Percentiles rank a stretch among this genome's conserved stretches.
phyloP scores from a whole-genome alignment of 2,888 invertebrate genomes.

The Acleris sparsana region DNA sequence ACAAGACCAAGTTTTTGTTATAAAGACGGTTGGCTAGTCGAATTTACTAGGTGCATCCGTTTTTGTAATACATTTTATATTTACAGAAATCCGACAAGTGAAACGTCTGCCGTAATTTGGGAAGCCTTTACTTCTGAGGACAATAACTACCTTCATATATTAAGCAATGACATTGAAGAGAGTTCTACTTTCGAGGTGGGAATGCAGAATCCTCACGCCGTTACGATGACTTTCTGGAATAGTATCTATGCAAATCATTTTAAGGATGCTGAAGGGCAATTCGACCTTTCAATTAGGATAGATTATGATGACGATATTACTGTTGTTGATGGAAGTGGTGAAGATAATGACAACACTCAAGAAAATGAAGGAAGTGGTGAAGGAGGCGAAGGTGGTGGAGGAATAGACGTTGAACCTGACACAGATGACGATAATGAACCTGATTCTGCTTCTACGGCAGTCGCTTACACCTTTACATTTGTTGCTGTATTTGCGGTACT shows the following conservation, averaged over 20 bases:
- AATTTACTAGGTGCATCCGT: not conserved
- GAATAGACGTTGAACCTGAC: not conserved
- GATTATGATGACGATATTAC: constrained; percentile 46
- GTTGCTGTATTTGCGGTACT: constrained; percentile 56
- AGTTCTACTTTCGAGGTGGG: constrained; percentile 51
- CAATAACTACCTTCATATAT: constrained; percentile 53
- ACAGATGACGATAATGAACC: not conserved
- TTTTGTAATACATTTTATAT: constrained; percentile 22
- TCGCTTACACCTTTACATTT: constrained; percentile 64
- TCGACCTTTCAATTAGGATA: constrained; percentile 50
- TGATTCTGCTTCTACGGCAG: constrained; percentile 60
- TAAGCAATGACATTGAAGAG: constrained; percentile 50
- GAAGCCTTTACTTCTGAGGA: constrained; percentile 51
- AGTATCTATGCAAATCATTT: constrained; percentile 61
- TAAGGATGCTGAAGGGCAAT: constrained; percentile 62
- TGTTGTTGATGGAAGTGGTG: constrained; percentile 22
- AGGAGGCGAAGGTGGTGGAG: constrained; percentile 31
- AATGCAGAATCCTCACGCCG: constrained; percentile 55
- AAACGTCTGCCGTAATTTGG: constrained; percentile 58
- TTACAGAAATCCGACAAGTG: constrained; percentile 64
- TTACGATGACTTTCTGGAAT: constrained; percentile 62
- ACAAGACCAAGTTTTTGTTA: too few relatives aligned
- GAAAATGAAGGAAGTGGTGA: constrained; percentile 24
- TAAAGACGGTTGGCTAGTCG: too few relatives aligned
- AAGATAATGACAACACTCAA: constrained; percentile 36